Conservation (phyloP, 2,113 vertebrate genomes). For the Archilochus colubris region DNA sequence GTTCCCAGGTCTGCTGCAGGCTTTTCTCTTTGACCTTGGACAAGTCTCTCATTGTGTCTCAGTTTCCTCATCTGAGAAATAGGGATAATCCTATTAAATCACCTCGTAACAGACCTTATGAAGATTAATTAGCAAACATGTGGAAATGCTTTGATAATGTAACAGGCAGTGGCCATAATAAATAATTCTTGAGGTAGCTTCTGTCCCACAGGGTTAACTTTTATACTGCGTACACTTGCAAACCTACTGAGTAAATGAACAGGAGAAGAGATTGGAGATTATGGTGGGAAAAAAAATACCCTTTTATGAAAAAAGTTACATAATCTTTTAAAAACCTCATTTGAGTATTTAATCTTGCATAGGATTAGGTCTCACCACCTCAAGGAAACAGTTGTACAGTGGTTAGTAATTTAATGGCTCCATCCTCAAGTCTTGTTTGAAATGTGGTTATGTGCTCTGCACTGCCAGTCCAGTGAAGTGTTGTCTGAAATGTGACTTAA, state of each 20-base stretch:
- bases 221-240: neutral
- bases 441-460: neutral
- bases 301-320: neutral
- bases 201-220: neutral
- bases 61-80: slow-evolving; percentile 20
- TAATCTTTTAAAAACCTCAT: neutral
- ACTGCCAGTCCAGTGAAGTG: neutral
- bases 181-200: neutral
- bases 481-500: neutral
- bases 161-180: neutral
- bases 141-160: slow-evolving; percentile 25
- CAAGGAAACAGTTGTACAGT: neutral
- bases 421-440: neutral
- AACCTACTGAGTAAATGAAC: neutral
- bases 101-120: neutral
- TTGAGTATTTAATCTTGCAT: neutral
- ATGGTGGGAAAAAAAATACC: neutral
- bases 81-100: slow-evolving; percentile 34
- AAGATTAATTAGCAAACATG: slow-evolving; percentile 12
- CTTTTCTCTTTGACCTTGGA: neutral
- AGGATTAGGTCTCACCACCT: neutral
- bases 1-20: neutral
- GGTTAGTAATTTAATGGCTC: neutral
- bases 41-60: neutral
- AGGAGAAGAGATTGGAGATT: neutral